Evolutionary conservation across 2,888 invertebrate species (phyloP).

Genomic region (Lasioglossum villosulum): DNA sequence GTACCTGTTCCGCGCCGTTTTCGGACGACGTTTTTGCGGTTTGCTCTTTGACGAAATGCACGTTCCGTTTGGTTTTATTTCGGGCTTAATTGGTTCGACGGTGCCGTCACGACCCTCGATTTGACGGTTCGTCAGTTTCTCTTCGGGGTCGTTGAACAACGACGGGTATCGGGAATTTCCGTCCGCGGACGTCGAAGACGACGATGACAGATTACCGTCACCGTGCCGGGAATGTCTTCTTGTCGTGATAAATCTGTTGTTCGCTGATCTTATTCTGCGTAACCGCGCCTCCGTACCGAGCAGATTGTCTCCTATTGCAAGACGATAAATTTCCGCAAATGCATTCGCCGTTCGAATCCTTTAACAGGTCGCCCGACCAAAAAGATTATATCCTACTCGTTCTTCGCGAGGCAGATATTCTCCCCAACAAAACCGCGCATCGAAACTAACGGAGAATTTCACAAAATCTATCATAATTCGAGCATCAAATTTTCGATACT

Average conservation of each 20-base stretch:
- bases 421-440: too few relatives aligned
- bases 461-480: neutral
- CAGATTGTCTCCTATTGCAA: constrained; percentile 79
- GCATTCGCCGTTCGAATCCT: neutral
- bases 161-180: constrained; percentile 74
- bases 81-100: constrained; percentile 56
- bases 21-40: constrained; percentile 76
- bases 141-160: constrained; percentile 75
- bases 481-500: too few relatives aligned
- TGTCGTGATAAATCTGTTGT: constrained; percentile 69
- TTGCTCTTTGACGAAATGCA: constrained; percentile 67
- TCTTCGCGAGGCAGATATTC: too few relatives aligned
- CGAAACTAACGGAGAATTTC: too few relatives aligned
- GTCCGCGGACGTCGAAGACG: constrained; percentile 74
- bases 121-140: constrained; percentile 48
- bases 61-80: constrained; percentile 48
- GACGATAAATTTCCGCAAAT: constrained; percentile 26
- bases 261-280: constrained; percentile 83
- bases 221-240: constrained; percentile 56
- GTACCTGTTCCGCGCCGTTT: constrained; percentile 83
- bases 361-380: neutral
- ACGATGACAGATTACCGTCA: constrained; percentile 72
- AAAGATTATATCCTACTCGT: neutral
- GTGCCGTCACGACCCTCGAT: constrained; percentile 38
- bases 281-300: constrained; percentile 83